Conservation (phyloP, 2,888 invertebrate species). For the Cryptocheilus praepositus region DNA sequence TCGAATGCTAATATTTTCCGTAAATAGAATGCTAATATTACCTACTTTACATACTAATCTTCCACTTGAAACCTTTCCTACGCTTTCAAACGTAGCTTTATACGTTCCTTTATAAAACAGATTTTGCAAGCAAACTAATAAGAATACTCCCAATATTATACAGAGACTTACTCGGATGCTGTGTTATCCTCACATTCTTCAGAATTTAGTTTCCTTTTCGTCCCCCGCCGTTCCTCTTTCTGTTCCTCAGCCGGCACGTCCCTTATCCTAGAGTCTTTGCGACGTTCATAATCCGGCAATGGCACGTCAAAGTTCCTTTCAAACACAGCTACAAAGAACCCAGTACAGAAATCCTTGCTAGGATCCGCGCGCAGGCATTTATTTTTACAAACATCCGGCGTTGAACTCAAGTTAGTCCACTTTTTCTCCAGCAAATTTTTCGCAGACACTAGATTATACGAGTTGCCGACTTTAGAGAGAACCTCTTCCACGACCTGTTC, state of each 20-base stretch:
- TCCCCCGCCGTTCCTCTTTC: neutral
- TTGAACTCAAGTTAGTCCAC: slow-evolving; percentile 83
- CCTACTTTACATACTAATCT: no score
- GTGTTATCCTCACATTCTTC: no score
- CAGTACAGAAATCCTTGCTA: slow-evolving; percentile 88
- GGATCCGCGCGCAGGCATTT: slow-evolving; percentile 88
- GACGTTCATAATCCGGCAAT: slow-evolving; percentile 51
- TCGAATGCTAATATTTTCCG: no score
- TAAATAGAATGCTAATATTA: no score
- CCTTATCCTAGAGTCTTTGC: neutral
- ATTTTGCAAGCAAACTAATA: no score
- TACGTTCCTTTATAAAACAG: no score
- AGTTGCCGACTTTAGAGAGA: slow-evolving; percentile 67
- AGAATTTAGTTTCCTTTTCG: neutral
- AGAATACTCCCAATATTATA: no score
- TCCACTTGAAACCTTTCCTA: no score
- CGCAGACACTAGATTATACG: slow-evolving; percentile 80
- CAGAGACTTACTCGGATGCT: no score
- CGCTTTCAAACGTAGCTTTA: no score
- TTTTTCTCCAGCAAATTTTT: slow-evolving; percentile 79
- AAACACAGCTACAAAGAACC: slow-evolving; percentile 96
- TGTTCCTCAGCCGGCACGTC: neutral
- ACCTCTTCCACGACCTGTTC: slow-evolving; percentile 90
- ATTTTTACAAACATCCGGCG: slow-evolving; percentile 80
- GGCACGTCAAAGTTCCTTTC: slow-evolving; percentile 76